Percentiles rank a stretch among this genome's conserved stretches.
Conservation (phyloP, 2,797 vertebrate genomes). For the Myioborus melanocephalus region DNA sequence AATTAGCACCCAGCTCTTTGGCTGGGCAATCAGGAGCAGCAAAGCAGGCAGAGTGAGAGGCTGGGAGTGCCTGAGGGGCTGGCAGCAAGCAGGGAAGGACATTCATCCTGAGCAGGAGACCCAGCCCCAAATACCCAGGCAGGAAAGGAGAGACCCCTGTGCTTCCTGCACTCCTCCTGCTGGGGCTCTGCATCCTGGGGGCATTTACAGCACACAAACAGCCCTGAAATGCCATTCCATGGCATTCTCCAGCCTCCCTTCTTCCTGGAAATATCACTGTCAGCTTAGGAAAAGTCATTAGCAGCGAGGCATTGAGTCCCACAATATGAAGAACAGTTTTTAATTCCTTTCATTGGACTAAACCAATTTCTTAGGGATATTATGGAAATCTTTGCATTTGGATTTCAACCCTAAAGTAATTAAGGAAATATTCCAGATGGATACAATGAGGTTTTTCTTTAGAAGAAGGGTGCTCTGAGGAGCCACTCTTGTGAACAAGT, state of each 20-base stretch:
- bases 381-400: neutral
- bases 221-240: neutral
- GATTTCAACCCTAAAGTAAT: neutral
- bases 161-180: neutral
- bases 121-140: neutral
- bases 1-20: neutral
- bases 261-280: neutral
- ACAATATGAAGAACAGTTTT: neutral
- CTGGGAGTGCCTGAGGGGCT: neutral
- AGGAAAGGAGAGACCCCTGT: neutral
- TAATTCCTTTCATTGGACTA: neutral
- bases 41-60: neutral
- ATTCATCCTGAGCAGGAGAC: neutral
- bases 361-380: neutral
- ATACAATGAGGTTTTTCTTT: neutral
- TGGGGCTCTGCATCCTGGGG: neutral
- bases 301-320: accelerated
- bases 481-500: neutral
- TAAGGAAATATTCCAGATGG: neutral
- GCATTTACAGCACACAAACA: neutral
- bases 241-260: neutral
- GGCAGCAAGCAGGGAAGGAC: neutral
- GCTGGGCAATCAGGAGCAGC: neutral
- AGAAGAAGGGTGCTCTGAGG: neutral
- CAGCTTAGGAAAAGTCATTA: neutral